Percentiles rank a stretch among this genome's conserved stretches.
Evolutionary conservation across 2,888 invertebrate species (phyloP).

Genomic region (Glaucopsyche alexis): DNA sequence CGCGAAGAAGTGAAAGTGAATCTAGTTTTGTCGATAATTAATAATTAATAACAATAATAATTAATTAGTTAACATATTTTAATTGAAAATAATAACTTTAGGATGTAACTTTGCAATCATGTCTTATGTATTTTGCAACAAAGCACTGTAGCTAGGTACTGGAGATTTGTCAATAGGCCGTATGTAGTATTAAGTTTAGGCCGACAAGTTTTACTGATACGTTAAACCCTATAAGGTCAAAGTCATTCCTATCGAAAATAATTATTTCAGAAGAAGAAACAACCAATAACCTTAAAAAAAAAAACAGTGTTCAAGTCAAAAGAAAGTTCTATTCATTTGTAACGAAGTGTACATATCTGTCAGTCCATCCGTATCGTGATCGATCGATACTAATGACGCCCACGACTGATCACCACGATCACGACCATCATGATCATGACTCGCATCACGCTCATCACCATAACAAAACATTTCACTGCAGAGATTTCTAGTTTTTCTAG

Average conservation of each 20-base stretch:
- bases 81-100: not conserved
- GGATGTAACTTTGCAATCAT: not conserved
- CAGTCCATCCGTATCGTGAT: constrained; percentile 5
- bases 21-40: not conserved
- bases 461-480: not conserved
- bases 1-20: not conserved
- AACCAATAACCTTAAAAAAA: no score
- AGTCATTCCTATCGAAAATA: no score
- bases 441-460: not conserved
- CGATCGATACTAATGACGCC: constrained; percentile 4
- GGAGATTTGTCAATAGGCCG: no score
- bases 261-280: no score
- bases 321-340: not conserved
- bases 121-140: no score
- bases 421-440: not conserved
- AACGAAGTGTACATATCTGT: not conserved
- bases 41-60: not conserved
- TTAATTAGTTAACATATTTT: no score
- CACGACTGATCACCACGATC: not conserved
- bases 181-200: no score
- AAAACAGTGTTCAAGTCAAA: not conserved
- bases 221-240: no score
- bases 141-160: no score
- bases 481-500: no score
- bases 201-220: no score